Evolutionary conservation across 1,140 invertebrate species (phyloP).

Genomic region (Trissolcus basalis): DNA sequence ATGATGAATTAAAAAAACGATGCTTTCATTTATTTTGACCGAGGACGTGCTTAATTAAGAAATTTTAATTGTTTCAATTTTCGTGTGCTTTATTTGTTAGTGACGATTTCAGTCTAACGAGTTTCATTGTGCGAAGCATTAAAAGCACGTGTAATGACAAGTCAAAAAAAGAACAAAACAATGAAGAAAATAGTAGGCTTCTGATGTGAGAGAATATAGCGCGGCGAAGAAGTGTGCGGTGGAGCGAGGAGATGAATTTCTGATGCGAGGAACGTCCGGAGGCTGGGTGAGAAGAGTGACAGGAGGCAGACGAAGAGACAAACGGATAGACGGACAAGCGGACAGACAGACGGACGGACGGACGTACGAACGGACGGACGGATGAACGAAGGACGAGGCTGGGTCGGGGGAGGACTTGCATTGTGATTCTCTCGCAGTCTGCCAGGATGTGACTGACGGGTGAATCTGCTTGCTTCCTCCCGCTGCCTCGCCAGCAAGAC

Average conservation of each 20-base stretch:
- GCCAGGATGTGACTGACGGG: constrained; percentile 73
- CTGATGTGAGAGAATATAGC: constrained; percentile 34
- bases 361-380: constrained; percentile 60
- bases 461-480: constrained; percentile 72
- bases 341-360: constrained; percentile 62
- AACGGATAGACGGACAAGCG: constrained; percentile 60
- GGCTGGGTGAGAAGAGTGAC: constrained; percentile 67
- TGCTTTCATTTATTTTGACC: too few relatives aligned
- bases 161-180: constrained; percentile 52
- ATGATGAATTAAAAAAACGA: too few relatives aligned
- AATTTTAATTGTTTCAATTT: too few relatives aligned
- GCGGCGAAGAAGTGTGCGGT: constrained; percentile 28
- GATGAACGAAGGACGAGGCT: constrained; percentile 38
- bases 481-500: constrained; percentile 29
- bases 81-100: constrained; percentile 6
- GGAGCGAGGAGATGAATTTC: constrained; percentile 66
- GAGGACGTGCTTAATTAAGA: too few relatives aligned
- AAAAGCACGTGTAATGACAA: constrained; percentile 51
- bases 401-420: constrained; percentile 64
- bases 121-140: neutral
- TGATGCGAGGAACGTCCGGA: constrained; percentile 65
- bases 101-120: constrained; percentile 28
- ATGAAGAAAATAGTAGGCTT: constrained; percentile 36
- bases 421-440: constrained; percentile 75
- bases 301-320: constrained; percentile 63